These are phyloP conservation scores for Ibycter americanus DNA, from an alignment of 2,797 vertebrate genomes.

Conservation along the genomic window DNA sequence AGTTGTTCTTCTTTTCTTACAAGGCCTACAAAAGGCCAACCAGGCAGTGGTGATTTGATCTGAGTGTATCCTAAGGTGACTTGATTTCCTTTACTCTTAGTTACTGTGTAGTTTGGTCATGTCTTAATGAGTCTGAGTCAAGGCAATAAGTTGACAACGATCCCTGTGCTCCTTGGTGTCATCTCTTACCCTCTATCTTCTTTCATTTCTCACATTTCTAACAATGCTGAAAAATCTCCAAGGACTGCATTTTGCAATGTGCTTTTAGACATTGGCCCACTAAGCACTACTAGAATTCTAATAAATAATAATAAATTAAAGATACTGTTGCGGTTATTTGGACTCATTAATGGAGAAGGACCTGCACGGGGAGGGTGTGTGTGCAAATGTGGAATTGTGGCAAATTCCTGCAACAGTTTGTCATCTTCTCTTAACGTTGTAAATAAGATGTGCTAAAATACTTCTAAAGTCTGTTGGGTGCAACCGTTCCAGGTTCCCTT, in stretches of 20 bases:
- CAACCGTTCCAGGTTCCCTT: neutral
- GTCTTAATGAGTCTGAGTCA: neutral
- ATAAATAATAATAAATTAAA: slow-evolving; percentile 69
- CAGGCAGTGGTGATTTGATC: neutral
- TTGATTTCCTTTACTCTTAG: neutral
- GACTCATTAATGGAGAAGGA: neutral
- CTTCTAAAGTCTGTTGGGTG: neutral
- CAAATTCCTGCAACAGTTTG: neutral
- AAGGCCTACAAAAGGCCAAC: neutral
- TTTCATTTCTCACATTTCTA: neutral
- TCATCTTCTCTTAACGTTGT: neutral
- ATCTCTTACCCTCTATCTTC: neutral
- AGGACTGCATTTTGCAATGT: neutral
- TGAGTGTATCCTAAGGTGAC: neutral
- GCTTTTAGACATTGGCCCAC: neutral
- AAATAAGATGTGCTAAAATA: neutral
- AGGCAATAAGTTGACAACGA: neutral
- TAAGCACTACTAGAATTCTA: neutral
- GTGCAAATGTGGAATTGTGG: neutral
- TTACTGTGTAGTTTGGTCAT: neutral
- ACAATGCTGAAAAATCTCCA: neutral
- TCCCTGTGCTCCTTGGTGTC: neutral
- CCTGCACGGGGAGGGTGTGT: neutral
- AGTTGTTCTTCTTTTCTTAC: neutral
- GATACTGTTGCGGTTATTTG: neutral